These are phyloP conservation scores for Scrobipalpa costella DNA, from an alignment of 2,888 invertebrate species.

Conservation along the genomic window DNA sequence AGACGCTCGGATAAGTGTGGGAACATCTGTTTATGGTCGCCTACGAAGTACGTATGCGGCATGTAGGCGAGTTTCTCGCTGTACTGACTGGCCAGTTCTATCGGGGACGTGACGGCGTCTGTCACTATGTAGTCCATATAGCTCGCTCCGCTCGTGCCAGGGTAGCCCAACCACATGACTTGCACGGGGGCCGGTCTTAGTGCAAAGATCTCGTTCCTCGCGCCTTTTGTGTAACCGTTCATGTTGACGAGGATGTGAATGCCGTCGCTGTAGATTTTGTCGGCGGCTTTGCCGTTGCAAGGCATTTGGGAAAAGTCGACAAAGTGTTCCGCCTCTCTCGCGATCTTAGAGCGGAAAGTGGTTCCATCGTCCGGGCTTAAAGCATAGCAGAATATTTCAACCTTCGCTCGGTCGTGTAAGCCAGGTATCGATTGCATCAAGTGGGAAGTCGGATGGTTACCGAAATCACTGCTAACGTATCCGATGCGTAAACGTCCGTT, in stretches of 20 bases:
- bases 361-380: conserved; percentile 98
- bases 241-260: conserved; percentile 99
- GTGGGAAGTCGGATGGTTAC: conserved; percentile 99
- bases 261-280: conserved; percentile 96
- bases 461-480: conserved; percentile 99
- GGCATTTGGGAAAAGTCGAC: conserved; percentile 95
- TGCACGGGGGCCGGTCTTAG: conserved; percentile 97
- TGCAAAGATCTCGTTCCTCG: conserved; percentile 99
- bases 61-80: conserved; percentile 99
- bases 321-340: conserved; percentile 97
- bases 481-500: conserved; percentile 92
- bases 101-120: conserved; percentile 96
- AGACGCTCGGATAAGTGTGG: conserved; percentile 96
- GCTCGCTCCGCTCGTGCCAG: conserved; percentile 98
- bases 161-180: conserved; percentile 99
- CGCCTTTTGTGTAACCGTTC: conserved; percentile 99
- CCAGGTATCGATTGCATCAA: conserved; percentile 99
- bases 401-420: conserved; percentile 89
- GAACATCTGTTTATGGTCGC: conserved; percentile 99
- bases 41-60: conserved; percentile 99
- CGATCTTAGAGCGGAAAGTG: conserved; percentile 97
- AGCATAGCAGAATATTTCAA: conserved; percentile 97
- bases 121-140: conserved; percentile 99
- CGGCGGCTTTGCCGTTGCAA: conserved; percentile 99
- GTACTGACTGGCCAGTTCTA: conserved; percentile 94